Percentiles rank a stretch among this genome's conserved stretches.
phyloP scores from a whole-genome alignment of 1,140 invertebrate genomes.

The Drosophila littoralis region DNA sequence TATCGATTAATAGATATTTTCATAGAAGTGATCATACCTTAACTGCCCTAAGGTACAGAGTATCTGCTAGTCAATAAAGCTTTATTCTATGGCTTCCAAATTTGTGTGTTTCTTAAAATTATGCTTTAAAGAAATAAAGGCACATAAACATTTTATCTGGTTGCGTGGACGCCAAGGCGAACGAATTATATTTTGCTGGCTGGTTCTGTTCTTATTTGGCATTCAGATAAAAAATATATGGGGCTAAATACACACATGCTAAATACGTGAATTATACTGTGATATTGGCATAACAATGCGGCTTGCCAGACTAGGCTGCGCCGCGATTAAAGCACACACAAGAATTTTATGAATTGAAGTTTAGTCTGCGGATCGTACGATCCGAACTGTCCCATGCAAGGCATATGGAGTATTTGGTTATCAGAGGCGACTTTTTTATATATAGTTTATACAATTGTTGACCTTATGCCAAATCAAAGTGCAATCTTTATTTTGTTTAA shows the following conservation, averaged over 20 bases:
- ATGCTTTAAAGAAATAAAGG: not conserved
- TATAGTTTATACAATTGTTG: conserved; percentile 51
- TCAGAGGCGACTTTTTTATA: conserved; percentile 37
- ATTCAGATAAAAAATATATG: conserved; percentile 34
- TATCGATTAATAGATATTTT: too few species aligned
- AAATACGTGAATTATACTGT: conserved; percentile 19
- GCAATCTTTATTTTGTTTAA: conserved; percentile 54
- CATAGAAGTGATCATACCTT: too few species aligned
- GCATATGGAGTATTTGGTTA: conserved; percentile 11
- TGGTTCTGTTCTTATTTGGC: conserved; percentile 26
- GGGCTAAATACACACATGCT: conserved; percentile 8
- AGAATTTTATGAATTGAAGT: conserved; percentile 19
- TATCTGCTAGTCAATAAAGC: conserved; percentile 7
- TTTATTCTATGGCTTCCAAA: not conserved
- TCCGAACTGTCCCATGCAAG: not conserved
- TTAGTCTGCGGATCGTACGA: conserved; percentile 13
- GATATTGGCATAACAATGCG: conserved; percentile 14
- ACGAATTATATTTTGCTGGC: not conserved
- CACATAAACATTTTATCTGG: conserved; percentile 38
- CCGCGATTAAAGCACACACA: not conserved
- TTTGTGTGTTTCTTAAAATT: conserved; percentile 4
- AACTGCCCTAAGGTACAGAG: conserved; percentile 1
- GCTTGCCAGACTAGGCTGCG: not conserved
- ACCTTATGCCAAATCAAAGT: conserved; percentile 55
- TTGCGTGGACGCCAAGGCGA: conserved; percentile 15